Base-by-base conservation (phyloP, 2,888 invertebrate species). In the Urechis unicinctus region DNA sequence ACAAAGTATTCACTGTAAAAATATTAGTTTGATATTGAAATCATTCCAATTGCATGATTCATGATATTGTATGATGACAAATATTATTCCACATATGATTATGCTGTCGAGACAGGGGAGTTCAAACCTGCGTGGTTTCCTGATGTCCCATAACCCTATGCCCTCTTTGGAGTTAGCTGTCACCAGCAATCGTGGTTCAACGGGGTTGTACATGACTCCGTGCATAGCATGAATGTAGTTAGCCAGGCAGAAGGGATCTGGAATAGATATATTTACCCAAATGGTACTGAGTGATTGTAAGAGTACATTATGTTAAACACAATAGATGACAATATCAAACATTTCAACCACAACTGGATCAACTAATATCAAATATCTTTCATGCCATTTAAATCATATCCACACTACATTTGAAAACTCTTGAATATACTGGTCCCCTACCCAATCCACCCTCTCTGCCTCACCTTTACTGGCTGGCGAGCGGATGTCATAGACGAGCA, bases 131-230 rank as follows among this genome's bases (percentile, higher is more conserved):
- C 86, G 85, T 2, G 89, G 88, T 70, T 87, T 86, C 13, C 94
- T 82, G 45, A 91, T 81, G 75, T 95, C 95, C 91, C 92, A 94
- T 44, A 94, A 82, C 3, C 87, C 87, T 45, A 91, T 86, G 0
- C 94, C 94, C 69, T 91, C 89, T 65, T 88, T 86, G 1, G 91
- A 87, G 80, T 94, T 94, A 0, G 93, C 93, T 4, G 92, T 91
- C 17, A 89, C 89, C 57, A 95, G 75, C 65, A 88, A 84, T 66
- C 86, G 83, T 0, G 88, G 83, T 70, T 92, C 91, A 26, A 84
- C 81, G 0, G 94, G 94, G 79, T 94, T 92, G 78, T 88, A 93
- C 85, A 89, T 89, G 41, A 93, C 93, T n/a, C 91, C 89, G 79
- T 94, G 93, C 81, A 91, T 94, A n/a, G 92, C 85, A 52, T 85